Evolutionary conservation across 2,888 invertebrate genomes (phyloP), one percentile per base, ranked within the genome.

Genomic region (Gastrophysa polygoni): DNA sequence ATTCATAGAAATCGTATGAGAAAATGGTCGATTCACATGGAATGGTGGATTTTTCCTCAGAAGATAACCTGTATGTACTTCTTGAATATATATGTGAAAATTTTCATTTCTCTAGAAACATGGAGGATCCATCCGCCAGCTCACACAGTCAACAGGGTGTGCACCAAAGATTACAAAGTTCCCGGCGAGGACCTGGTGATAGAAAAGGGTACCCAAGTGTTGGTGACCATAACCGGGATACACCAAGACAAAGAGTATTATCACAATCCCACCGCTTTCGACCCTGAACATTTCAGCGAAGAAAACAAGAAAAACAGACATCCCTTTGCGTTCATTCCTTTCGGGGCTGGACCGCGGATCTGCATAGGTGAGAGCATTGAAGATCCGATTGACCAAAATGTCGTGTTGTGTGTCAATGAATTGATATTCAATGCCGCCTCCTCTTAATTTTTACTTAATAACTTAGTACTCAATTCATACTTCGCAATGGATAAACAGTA

Each of bases 331-430:
- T 78, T 69, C 55, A 56, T 79, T 59, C 78, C 80, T 0, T 81
- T 81, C 64, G 80, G 80, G 7, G 77, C 77, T 59, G 80, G 80
- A 4, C 80, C 80, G 1, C 73, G 78, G 57, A 73, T 72, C 32
- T 81, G 81, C 66, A 78, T 80, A 52, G 80, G 80, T 79, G 69
- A 63, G 57, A 48, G 8, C 20, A 1, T 48, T 48, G n/a, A n/a
- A n/a, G n/a, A n/a, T n/a, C n/a, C n/a, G n/a, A n/a, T n/a, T n/a
- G n/a, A n/a, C n/a, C n/a, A n/a, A n/a, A n/a, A n/a, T n/a, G n/a
- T n/a, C n/a, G n/a, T n/a, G n/a, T n/a, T n/a, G n/a, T n/a, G n/a
- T n/a, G n/a, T n/a, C n/a, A n/a, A n/a, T n/a, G n/a, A n/a, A n/a
- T n/a, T n/a, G n/a, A n/a, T n/a, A n/a, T n/a, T n/a, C n/a, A n/a